Evolutionary conservation across 1,140 invertebrate genomes (phyloP), one percentile per base, ranked within the genome.

Genomic region (Caenorhabditis briggsae): DNA sequence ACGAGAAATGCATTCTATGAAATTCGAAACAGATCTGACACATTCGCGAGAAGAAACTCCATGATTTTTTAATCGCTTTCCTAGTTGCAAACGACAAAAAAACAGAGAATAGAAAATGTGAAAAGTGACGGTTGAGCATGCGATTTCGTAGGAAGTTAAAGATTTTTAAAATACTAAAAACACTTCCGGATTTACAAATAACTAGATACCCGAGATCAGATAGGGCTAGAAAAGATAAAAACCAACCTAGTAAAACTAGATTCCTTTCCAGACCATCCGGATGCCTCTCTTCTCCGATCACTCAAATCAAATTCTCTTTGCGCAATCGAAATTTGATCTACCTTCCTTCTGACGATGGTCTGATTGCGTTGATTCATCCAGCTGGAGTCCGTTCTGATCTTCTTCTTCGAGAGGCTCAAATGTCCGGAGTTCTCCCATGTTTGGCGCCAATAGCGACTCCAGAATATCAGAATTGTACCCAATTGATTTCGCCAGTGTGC

Each of bases 351-450:
- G 70, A 50, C 50, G 70, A 78, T 25, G 70, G 70, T 53, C 70
- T 78, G 50, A 41, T 78, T 12, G 43, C 46, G 2, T n/a, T 78
- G 14, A 78, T 78, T 50, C 70, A 78, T 50, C 70, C 70, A 78
- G 43, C 70, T 14, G 70, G 70, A 20, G 46, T 78, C 5, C 70
- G 33, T 12, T 78, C 70, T 9, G 70, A 78, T 78, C 70, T 78
- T 78, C 70, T 78, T 20, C 70, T 78, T 16, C 18, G 70, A 50
- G 85, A 86, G n/a, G 85, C 85, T 59, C 85, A 86, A 74, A 56
- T 86, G 85, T 78, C 85, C 2, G 85, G 85, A 14, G 46, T 56
- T 23, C 43, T 86, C 16, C 85, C 85, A 6, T 86, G 85, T 64
- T 20, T 86, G 20, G 43, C 50, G 25, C 55, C 55, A 50, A 59